These are phyloP conservation scores for Malacosoma neustria DNA, from an alignment of 2,888 invertebrate species.

Conservation along the genomic window DNA sequence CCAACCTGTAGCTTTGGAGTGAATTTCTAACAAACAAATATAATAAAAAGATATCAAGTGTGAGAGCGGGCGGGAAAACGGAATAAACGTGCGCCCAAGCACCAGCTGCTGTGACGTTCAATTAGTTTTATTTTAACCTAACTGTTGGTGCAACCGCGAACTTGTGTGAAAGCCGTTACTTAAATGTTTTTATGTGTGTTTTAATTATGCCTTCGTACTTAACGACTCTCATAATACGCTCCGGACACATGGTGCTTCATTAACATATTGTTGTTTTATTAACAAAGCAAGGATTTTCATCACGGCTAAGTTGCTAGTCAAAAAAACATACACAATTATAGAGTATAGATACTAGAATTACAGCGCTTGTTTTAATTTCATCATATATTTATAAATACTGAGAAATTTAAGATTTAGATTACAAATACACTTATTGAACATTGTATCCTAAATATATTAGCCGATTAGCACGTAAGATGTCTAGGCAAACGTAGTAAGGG, in stretches of 20 bases:
- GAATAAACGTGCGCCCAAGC: slow-evolving; percentile 23
- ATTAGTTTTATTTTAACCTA: slow-evolving; percentile 29
- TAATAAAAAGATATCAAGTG: slow-evolving; percentile 18
- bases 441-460: too few relatives aligned
- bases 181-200: not conserved
- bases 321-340: too few relatives aligned
- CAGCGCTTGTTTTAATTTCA: too few relatives aligned
- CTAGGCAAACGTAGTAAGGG: too few relatives aligned
- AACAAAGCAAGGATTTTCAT: not conserved
- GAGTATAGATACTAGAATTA: too few relatives aligned
- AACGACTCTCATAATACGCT: not conserved
- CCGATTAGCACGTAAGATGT: too few relatives aligned
- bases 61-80: slow-evolving; percentile 2
- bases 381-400: too few relatives aligned
- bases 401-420: too few relatives aligned
- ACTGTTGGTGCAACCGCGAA: slow-evolving; percentile 17
- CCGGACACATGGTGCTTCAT: not conserved
- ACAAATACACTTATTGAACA: too few relatives aligned
- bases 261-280: not conserved
- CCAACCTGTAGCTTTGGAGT: too few relatives aligned
- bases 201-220: not conserved
- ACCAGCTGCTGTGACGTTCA: slow-evolving; percentile 32
- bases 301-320: too few relatives aligned
- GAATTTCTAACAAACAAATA: too few relatives aligned
- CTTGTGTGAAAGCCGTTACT: slow-evolving; percentile 4